These are phyloP conservation scores for Adelphocoris suturalis DNA, from an alignment of 2,888 invertebrate species.

Conservation along the genomic window DNA sequence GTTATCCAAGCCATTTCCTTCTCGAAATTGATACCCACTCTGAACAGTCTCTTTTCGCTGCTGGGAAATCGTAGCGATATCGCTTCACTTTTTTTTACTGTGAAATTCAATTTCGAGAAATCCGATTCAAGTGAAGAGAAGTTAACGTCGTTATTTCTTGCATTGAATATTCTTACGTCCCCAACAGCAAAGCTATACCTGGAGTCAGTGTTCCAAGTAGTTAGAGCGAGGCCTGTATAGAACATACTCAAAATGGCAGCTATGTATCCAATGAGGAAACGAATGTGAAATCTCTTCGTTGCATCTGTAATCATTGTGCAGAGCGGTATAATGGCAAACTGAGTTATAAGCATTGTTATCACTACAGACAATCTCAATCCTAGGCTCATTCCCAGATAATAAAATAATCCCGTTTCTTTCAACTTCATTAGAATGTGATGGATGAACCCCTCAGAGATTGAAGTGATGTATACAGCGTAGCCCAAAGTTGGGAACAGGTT, in stretches of 20 bases:
- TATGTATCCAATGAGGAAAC: slow-evolving; percentile 26
- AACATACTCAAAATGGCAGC: neutral
- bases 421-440: neutral
- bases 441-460: neutral
- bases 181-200: neutral
- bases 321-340: slow-evolving; percentile 12
- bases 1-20: neutral
- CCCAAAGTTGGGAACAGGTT: slow-evolving; percentile 17
- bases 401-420: slow-evolving; percentile 12
- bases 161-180: slow-evolving; percentile 42
- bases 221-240: neutral
- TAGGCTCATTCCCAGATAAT: neutral
- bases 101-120: slow-evolving; percentile 46
- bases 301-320: neutral
- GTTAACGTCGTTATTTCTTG: neutral
- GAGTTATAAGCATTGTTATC: neutral
- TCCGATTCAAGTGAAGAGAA: neutral
- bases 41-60: neutral
- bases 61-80: neutral
- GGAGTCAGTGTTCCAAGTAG: neutral
- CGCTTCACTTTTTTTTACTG: neutral
- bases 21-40: neutral
- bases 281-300: neutral
- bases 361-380: neutral
- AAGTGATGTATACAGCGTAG: neutral